phyloP scores from a whole-genome alignment of 2,113 vertebrate genomes.

The Syrrhaptes paradoxus region DNA sequence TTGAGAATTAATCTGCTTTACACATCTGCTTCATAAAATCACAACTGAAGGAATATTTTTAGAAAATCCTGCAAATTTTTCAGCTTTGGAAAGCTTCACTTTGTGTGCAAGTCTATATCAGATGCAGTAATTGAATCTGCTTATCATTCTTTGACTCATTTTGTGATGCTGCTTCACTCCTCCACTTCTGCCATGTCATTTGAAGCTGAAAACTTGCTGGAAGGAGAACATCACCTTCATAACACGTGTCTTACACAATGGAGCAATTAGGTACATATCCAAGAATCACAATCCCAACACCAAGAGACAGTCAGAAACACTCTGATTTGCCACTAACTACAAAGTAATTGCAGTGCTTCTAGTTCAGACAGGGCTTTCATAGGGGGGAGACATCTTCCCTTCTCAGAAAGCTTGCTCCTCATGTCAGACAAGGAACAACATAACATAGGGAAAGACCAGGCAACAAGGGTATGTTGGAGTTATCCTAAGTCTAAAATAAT shows the following conservation, averaged over 20 bases:
- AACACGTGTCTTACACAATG: neutral
- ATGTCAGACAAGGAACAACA: accelerated
- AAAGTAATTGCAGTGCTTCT: neutral
- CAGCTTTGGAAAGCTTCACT: constrained; percentile 1
- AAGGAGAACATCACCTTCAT: neutral
- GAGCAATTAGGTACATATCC: neutral
- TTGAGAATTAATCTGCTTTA: constrained; percentile 15
- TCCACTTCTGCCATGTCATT: neutral
- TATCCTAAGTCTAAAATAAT: neutral
- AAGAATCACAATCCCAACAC: neutral
- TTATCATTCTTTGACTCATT: neutral
- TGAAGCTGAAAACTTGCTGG: neutral
- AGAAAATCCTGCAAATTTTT: constrained; percentile 32
- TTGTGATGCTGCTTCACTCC: neutral
- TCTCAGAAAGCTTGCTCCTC: neutral
- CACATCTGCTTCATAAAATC: constrained; percentile 56
- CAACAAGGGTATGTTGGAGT: neutral
- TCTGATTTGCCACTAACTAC: neutral
- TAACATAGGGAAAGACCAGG: neutral
- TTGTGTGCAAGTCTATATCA: neutral
- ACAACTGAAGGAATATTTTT: constrained; percentile 14
- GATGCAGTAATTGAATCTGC: neutral
- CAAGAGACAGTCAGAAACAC: neutral
- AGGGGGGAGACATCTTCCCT: neutral
- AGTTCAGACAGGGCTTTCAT: neutral